phyloP scores from a whole-genome alignment of 2,888 invertebrate species.

The Tenthredo distinguenda region DNA sequence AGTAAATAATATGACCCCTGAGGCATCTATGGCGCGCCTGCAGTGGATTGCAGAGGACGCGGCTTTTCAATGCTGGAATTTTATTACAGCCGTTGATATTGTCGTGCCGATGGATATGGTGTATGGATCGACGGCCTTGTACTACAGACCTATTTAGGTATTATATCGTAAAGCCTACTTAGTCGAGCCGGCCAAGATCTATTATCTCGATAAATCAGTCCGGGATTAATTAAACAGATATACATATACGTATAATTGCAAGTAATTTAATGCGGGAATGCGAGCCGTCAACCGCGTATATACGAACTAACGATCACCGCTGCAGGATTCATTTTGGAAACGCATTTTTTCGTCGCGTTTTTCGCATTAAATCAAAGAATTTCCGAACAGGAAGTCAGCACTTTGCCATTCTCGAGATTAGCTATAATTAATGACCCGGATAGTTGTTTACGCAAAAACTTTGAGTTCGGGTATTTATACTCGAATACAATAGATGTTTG shows the following conservation, averaged over 20 bases:
- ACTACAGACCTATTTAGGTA: slow-evolving; percentile 51
- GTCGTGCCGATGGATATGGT: slow-evolving; percentile 12
- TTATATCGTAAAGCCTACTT: slow-evolving; percentile 1
- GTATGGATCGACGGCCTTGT: slow-evolving; percentile 40
- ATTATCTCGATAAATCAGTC: slow-evolving; percentile 30
- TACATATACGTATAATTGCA: not conserved
- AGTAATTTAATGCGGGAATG: not conserved
- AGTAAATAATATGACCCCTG: slow-evolving; percentile 6
- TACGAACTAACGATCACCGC: not conserved
- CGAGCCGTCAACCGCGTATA: not conserved
- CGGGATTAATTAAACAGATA: slow-evolving; percentile 16
- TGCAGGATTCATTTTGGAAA: not conserved
- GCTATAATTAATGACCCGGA: not conserved
- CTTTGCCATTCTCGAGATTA: not conserved
- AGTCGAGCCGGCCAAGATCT: slow-evolving; percentile 6
- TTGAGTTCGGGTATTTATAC: not conserved
- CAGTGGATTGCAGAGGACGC: slow-evolving; percentile 15
- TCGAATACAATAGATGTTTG: slow-evolving; percentile 9
- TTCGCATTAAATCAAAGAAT: not conserved
- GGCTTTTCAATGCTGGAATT: slow-evolving; percentile 51
- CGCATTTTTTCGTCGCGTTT: not conserved
- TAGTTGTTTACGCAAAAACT: not conserved
- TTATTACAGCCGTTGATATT: slow-evolving; percentile 28
- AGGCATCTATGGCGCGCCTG: slow-evolving; percentile 28
- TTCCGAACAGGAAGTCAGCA: not conserved